Evolutionary conservation across 2,113 vertebrate species (phyloP).

Genomic region (Otocyon megalotis): DNA sequence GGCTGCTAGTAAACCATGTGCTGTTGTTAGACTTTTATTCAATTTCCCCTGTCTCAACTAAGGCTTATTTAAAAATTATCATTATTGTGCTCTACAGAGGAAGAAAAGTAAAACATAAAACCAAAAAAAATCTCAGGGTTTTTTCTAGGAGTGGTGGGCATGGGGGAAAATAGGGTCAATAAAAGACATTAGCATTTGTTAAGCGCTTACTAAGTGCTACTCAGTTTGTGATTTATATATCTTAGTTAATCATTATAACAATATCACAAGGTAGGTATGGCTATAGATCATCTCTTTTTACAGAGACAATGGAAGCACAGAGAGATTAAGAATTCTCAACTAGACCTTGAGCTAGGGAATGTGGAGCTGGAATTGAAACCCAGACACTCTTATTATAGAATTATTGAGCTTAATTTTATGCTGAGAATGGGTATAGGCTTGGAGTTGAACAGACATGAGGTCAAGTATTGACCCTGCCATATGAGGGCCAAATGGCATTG

Average conservation of each 20-base stretch:
- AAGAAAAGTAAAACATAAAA: slow-evolving; percentile 43
- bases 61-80: background rate
- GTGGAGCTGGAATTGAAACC: background rate
- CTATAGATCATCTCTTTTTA: background rate
- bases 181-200: background rate
- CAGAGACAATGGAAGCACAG: background rate
- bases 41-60: background rate
- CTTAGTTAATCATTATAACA: background rate
- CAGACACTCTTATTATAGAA: background rate
- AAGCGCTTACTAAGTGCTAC: background rate
- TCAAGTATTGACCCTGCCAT: background rate
- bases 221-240: background rate
- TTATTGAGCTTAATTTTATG: background rate
- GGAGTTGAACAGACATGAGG: background rate
- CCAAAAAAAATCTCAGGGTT: background rate
- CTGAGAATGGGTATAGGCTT: background rate
- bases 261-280: background rate
- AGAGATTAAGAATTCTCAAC: slow-evolving; percentile 12
- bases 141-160: background rate
- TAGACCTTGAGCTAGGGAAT: background rate
- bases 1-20: background rate
- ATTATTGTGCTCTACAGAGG: background rate
- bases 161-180: background rate
- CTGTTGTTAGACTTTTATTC: background rate
- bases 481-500: background rate